Evolutionary conservation across 2,888 invertebrate genomes (phyloP).

Genomic region (Aporophyla lueneburgensis): DNA sequence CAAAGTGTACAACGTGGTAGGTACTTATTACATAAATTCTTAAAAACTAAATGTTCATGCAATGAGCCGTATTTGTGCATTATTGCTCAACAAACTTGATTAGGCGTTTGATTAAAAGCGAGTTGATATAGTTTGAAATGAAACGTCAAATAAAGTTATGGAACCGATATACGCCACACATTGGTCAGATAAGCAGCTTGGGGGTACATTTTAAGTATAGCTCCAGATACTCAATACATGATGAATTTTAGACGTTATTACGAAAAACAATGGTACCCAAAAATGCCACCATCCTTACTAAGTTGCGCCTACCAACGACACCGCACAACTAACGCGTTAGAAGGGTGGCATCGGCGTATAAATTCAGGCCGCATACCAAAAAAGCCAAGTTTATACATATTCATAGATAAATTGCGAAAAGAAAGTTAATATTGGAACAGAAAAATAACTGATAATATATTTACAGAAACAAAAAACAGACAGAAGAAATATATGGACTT

Average conservation of each 20-base stretch:
- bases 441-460: constrained; percentile 25
- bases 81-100: too few species aligned
- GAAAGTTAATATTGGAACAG: constrained; percentile 29
- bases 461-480: constrained; percentile 13
- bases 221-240: constrained; percentile 32
- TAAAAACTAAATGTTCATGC: too few species aligned
- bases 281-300: constrained; percentile 24
- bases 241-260: constrained; percentile 38
- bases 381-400: constrained; percentile 21
- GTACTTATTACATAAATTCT: too few species aligned
- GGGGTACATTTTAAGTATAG: constrained; percentile 24
- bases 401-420: constrained; percentile 28
- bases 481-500: constrained; percentile 33
- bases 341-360: constrained; percentile 49
- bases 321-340: constrained; percentile 35
- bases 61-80: too few species aligned
- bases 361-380: constrained; percentile 35
- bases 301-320: constrained; percentile 29
- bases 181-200: too few species aligned
- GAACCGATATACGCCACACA: too few species aligned
- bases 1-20: too few species aligned
- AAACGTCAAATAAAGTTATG: too few species aligned
- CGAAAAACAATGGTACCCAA: constrained; percentile 41
- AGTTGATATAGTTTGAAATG: too few species aligned
- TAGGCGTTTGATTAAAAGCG: too few species aligned